Base-by-base conservation (phyloP, 2,113 vertebrate species). In the Rhodinocichla rosea region DNA sequence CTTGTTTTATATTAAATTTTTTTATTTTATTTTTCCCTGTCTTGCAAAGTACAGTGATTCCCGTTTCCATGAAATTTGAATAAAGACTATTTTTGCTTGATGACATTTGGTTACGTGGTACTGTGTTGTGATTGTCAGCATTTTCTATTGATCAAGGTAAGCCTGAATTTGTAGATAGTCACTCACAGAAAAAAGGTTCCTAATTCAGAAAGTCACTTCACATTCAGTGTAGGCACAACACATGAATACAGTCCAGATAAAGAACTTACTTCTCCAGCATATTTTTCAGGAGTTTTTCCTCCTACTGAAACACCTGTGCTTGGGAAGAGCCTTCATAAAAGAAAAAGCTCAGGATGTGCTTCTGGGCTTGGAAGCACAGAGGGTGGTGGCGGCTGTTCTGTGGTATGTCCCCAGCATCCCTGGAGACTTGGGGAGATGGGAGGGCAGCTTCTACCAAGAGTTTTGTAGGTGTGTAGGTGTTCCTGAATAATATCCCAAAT, bases 51-150 rank as follows among this genome's bases (percentile, higher is more conserved):
- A 97, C 97, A 97, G 98, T 98, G 98, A 96, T 83, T 96, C 97
- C 97, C 95, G 96, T 98, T 98, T 98, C 98, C 98, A 98, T 98
- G 97, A 98, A 97, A 97, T 98, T 98, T 98, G 97, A 98, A 98
- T 98, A 98, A 98, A 98, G 97, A 98, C 97, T 98, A 98, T 98
- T 98, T 98, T 98, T 98, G 98, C 98, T 98, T 98, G 98, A 98
- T 87, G 96, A 98, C 92, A 98, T 74, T 97, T 96, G 91, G 94
- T 97, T 97, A 76, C 42, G 17, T 97, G 77, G 40, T 39, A 70
- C 89, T 60, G 50, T 78, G 64, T 81, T 64, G 57, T 49, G 83
- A 17, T 76, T 71, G 67, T n/a, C 15, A 6, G 27, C 9, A 17
- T 4, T 77, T 77, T 23, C 2, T 40, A 1, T 50, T 2, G 1